Conservation (phyloP, 2,797 vertebrate species). For the Leucoraja ocellata region DNA sequence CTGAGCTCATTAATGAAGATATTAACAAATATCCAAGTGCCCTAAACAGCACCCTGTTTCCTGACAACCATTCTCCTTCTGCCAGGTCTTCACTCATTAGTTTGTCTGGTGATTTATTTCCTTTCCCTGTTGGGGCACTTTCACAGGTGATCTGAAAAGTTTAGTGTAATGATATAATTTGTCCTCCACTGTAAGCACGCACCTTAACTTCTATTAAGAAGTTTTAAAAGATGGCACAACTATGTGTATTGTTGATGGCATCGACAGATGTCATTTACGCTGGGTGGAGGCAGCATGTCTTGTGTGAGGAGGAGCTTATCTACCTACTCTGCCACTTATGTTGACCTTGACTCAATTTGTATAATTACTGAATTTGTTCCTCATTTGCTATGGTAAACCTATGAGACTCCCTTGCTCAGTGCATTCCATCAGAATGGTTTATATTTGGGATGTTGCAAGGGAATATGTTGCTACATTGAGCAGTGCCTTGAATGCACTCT, state of each 20-base stretch:
- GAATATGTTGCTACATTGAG: background rate
- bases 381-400: background rate
- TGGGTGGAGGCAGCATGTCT: background rate
- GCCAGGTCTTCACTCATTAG: background rate
- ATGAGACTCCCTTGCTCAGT: background rate
- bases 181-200: background rate
- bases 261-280: background rate
- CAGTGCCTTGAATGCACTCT: background rate
- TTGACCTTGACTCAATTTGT: background rate
- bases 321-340: background rate
- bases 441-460: background rate
- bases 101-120: background rate
- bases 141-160: background rate
- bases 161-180: background rate
- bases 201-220: background rate
- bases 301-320: background rate
- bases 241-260: background rate
- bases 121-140: background rate
- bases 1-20: slow-evolving; percentile 10
- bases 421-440: background rate
- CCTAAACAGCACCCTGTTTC: background rate
- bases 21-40: background rate
- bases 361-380: background rate
- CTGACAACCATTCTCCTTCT: background rate
- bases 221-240: background rate